These are phyloP conservation scores for Drosophila tanythrix DNA, from an alignment of 2,888 invertebrate species.

Conservation along the genomic window DNA sequence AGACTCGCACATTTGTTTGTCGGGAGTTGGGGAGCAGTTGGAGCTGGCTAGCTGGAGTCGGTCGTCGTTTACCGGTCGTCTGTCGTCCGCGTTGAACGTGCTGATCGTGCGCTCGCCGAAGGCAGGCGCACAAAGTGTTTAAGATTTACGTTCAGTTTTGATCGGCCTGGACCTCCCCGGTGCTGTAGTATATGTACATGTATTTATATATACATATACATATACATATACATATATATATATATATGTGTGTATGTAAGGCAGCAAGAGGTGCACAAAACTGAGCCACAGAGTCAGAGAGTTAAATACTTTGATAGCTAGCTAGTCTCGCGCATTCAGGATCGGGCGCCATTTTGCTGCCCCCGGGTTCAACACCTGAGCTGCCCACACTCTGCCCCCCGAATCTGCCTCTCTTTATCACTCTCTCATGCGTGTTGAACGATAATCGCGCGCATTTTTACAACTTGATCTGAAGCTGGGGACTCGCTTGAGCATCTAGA, in stretches of 20 bases:
- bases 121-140: slow-evolving; percentile 57
- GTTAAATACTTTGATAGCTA: slow-evolving; percentile 8
- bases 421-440: slow-evolving; percentile 55
- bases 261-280: slow-evolving; percentile 45
- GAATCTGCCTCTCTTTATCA: background rate
- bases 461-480: slow-evolving; percentile 71
- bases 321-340: slow-evolving; percentile 21
- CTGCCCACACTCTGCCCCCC: slow-evolving; percentile 29
- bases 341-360: slow-evolving; percentile 46
- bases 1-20: slow-evolving; percentile 15
- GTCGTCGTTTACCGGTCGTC: slow-evolving; percentile 13
- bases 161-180: slow-evolving; percentile 83
- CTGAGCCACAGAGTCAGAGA: slow-evolving; percentile 1
- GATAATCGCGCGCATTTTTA: slow-evolving; percentile 67
- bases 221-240: background rate
- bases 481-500: slow-evolving; percentile 63
- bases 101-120: slow-evolving; percentile 80
- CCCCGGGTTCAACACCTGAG: slow-evolving; percentile 47
- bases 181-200: slow-evolving; percentile 75
- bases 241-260: slow-evolving; percentile 40
- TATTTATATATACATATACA: slow-evolving; percentile 8
- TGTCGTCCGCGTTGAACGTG: slow-evolving; percentile 72
- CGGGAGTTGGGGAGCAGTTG: slow-evolving; percentile 8
- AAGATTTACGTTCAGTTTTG: slow-evolving; percentile 83
- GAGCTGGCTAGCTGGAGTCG: slow-evolving; percentile 9